Evolutionary conservation across 2,888 invertebrate genomes (phyloP), one percentile per base, ranked within the genome.

Genomic region (Idaea dimidiata): DNA sequence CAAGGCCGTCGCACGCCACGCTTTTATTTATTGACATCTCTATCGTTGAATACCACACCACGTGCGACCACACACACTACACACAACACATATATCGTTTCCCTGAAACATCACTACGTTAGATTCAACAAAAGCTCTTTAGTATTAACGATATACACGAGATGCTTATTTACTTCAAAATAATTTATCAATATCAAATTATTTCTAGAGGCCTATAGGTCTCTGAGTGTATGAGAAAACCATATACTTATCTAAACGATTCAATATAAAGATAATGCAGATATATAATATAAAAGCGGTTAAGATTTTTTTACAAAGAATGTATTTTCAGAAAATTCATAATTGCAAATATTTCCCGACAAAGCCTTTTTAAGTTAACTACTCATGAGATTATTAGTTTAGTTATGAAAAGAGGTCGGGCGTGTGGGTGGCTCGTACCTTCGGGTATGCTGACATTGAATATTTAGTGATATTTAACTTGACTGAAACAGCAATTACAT

Each of bases 1-100:
- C 90, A 86, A 91, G 90, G 91, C 81, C 88, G 76, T 76, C 76
- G 62, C 60, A 54, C 73, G 81, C 74, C 84, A 80, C 76, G 80
- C 81, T 78, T 82, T 80, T 82, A 85, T 83, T 84, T 84, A 83
- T 84, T 79, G 80, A 74, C 75, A 80, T 76, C 77, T 75, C 71
- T 74, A 76, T 72, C 74, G 74, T 65, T 72, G 76, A 43, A 43
- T 43, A 8, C 43, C 43, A 76, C 79, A 76, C 75, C 80, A 72
- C 71, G 70, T 73, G 72, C 43, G 43, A 43, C 43, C 43, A 43
- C 43, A 43, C 43, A 43, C 14, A 43, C 43, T 72, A 43, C 43
- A 43, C 43, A 43, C 3, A 43, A 43, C 43, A 43, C 43, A 14
- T 14, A 43, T 14, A 43, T 43, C 8, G 43, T 43, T 10, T 43